Evolutionary conservation across 2,888 invertebrate species (phyloP).

Genomic region (Sycophila texana): DNA sequence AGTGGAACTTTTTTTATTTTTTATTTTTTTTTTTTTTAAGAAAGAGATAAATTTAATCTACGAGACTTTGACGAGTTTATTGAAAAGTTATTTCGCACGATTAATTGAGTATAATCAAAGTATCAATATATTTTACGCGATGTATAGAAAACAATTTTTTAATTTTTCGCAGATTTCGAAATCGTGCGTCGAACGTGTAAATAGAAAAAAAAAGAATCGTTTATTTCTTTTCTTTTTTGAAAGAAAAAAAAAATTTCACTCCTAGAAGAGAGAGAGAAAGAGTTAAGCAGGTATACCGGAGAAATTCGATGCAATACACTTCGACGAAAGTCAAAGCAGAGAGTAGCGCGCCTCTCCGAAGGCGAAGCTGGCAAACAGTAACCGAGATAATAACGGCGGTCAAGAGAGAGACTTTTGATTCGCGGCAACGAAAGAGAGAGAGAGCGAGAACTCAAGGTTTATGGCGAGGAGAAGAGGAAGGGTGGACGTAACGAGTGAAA

Average conservation of each 20-base stretch:
- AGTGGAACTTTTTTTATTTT: no score
- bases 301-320: conserved; percentile 40
- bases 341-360: not conserved
- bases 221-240: not conserved
- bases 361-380: conserved; percentile 8
- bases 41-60: no score
- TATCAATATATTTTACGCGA: no score
- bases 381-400: conserved; percentile 26
- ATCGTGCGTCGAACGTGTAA: no score
- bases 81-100: no score
- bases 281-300: not conserved
- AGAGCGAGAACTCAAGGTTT: conserved; percentile 34
- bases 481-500: conserved; percentile 45
- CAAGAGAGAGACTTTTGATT: conserved; percentile 11
- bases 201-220: no score
- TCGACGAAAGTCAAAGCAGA: conserved; percentile 33
- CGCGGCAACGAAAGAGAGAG: conserved; percentile 35
- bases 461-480: conserved; percentile 21
- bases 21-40: no score
- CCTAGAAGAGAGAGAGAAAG: conserved; percentile 5
- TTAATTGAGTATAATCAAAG: no score
- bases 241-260: conserved; percentile 21
- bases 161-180: no score
- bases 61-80: no score
- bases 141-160: no score